Percentiles rank a stretch among this genome's conserved stretches.
Conservation (phyloP, 1,140 invertebrate genomes). For the Chironomus striatipennis region DNA sequence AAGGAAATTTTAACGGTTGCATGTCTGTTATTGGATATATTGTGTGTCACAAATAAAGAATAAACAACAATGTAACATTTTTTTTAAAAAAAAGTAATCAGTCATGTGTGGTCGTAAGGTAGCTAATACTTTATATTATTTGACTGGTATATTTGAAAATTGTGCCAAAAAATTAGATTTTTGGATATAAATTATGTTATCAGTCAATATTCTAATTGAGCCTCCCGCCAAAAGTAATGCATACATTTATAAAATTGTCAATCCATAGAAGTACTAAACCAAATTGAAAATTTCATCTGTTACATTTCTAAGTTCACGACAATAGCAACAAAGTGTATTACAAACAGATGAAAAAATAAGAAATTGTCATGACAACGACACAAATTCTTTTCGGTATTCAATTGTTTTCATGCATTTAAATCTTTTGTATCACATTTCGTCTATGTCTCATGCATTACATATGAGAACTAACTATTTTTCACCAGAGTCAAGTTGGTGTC, state of each 20-base stretch:
- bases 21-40: neutral
- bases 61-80: neutral
- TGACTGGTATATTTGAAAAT: no score
- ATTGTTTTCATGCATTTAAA: neutral
- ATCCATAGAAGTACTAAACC: neutral
- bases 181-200: no score
- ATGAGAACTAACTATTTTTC: neutral
- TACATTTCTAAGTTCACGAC: neutral
- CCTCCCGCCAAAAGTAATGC: no score
- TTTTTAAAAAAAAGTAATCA: no score
- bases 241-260: no score
- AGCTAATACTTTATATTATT: no score
- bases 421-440: neutral
- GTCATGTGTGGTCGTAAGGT: no score
- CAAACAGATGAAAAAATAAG: neutral
- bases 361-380: neutral
- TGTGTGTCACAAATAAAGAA: neutral
- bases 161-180: no score
- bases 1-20: neutral
- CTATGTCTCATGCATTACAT: neutral
- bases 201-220: no score
- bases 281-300: neutral
- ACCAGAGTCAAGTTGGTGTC: no score
- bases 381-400: neutral
- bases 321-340: neutral